These are phyloP conservation scores for Sternotherus odoratus DNA, from an alignment of 2,797 vertebrate genomes.

Conservation along the genomic window DNA sequence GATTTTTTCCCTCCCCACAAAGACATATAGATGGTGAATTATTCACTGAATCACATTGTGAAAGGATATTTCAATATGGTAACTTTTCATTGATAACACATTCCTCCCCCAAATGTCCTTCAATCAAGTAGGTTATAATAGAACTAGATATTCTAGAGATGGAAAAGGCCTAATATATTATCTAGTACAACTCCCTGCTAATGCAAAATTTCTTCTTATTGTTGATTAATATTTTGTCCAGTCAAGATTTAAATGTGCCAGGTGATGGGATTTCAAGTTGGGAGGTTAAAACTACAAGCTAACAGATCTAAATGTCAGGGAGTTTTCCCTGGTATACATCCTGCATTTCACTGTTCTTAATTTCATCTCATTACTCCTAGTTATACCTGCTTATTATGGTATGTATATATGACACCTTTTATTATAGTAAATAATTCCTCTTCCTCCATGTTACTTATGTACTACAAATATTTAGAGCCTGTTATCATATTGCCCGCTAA, in stretches of 20 bases:
- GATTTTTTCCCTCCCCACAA: neutral
- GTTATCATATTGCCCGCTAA: neutral
- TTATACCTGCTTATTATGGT: neutral
- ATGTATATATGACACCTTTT: neutral
- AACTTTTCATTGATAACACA: neutral
- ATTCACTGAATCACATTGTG: neutral
- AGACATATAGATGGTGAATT: conserved; percentile 15
- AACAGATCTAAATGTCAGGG: conserved; percentile 28
- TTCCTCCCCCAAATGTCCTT: neutral
- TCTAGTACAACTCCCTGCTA: neutral
- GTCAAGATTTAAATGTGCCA: conserved; percentile 20
- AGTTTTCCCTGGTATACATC: conserved; percentile 24
- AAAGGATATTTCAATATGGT: conserved; percentile 9
- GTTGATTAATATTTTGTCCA: conserved; percentile 23
- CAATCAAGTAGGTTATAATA: neutral
- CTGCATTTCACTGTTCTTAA: conserved; percentile 23
- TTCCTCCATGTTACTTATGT: conserved; percentile 7
- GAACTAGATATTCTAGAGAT: neutral
- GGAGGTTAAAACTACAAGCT: conserved; percentile 22
- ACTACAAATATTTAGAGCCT: conserved; percentile 26
- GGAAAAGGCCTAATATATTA: neutral
- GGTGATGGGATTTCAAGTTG: neutral
- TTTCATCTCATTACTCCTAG: conserved; percentile 39
- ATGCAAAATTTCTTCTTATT: neutral
- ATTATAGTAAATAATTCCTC: conserved; percentile 52